A percentile compares a stretch with the other conserved stretches of the same genome.
Evolutionary conservation across 2,888 invertebrate species (phyloP).

Genomic region (Gryllus longicercus): DNA sequence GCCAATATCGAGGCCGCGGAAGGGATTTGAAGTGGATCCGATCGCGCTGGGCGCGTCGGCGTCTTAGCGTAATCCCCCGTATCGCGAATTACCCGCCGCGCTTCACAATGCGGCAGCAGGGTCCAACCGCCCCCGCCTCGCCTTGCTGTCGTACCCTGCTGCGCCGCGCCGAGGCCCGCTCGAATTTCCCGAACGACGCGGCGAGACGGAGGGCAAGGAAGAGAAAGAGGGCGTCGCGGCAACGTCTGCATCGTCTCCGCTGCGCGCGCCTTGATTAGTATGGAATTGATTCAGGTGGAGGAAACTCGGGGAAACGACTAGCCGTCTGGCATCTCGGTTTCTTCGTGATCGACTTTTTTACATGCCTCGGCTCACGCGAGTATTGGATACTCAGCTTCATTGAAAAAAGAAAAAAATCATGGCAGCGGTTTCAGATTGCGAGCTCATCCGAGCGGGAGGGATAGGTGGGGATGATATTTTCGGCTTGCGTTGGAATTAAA

Average conservation of each 20-base stretch:
- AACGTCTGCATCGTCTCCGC: neutral
- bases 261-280: neutral
- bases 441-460: too few species aligned
- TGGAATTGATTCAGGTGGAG: neutral
- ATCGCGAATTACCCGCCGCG: constrained; percentile 4
- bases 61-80: neutral
- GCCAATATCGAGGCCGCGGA: neutral
- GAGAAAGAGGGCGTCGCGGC: too few species aligned
- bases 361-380: neutral
- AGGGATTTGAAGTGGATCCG: constrained; percentile 8
- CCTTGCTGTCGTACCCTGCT: too few species aligned
- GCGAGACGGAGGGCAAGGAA: too few species aligned
- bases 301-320: neutral
- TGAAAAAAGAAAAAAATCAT: too few species aligned
- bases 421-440: too few species aligned
- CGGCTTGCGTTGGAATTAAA: too few species aligned
- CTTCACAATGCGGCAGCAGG: neutral
- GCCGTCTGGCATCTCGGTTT: neutral
- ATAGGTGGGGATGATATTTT: too few species aligned
- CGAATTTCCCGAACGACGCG: too few species aligned
- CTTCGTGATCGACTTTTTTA: neutral
- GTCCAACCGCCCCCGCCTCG: too few species aligned
- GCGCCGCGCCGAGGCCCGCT: too few species aligned
- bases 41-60: neutral
- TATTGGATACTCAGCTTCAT: neutral